phyloP scores from a whole-genome alignment of 2,888 invertebrate genomes.

The Drosophila lacicola region DNA sequence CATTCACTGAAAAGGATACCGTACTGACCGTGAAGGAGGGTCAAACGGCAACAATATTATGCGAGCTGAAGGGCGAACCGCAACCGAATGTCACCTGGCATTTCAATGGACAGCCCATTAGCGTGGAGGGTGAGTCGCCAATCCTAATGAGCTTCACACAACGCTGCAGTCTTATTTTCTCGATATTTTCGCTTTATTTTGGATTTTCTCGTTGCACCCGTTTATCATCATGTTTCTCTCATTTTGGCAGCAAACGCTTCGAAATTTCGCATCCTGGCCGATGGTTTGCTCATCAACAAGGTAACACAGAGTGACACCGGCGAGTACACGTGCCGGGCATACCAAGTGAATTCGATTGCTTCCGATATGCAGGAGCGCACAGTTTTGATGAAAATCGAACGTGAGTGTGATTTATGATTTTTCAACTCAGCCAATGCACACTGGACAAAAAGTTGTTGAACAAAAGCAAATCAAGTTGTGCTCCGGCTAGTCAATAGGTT shows the following conservation, averaged over 20 bases:
- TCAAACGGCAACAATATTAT: slow-evolving; percentile 85
- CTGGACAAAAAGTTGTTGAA: slow-evolving; percentile 20
- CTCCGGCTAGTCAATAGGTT: no score
- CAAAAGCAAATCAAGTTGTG: neutral
- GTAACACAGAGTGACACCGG: slow-evolving; percentile 87
- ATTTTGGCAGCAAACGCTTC: slow-evolving; percentile 63
- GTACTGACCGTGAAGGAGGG: slow-evolving; percentile 86
- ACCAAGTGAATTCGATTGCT: slow-evolving; percentile 86
- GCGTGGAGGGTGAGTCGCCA: slow-evolving; percentile 72
- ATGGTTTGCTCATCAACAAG: slow-evolving; percentile 87
- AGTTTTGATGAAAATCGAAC: slow-evolving; percentile 87
- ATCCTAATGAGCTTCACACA: slow-evolving; percentile 59
- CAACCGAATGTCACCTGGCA: slow-evolving; percentile 85
- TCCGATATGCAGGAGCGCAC: slow-evolving; percentile 86
- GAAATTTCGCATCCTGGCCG: slow-evolving; percentile 86
- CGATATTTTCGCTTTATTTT: slow-evolving; percentile 20
- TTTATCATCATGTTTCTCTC: slow-evolving; percentile 42
- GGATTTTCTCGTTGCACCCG: slow-evolving; percentile 24
- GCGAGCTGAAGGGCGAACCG: slow-evolving; percentile 85
- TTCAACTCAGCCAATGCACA: slow-evolving; percentile 37
- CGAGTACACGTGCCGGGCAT: slow-evolving; percentile 87
- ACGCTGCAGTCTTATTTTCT: slow-evolving; percentile 2
- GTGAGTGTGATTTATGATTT: slow-evolving; percentile 86
- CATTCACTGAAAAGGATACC: slow-evolving; percentile 86
- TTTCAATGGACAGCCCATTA: slow-evolving; percentile 85